A percentile compares a stretch with the other conserved stretches of the same genome.
Evolutionary conservation across 2,113 vertebrate genomes (phyloP).

Genomic region (Tichodroma muraria): DNA sequence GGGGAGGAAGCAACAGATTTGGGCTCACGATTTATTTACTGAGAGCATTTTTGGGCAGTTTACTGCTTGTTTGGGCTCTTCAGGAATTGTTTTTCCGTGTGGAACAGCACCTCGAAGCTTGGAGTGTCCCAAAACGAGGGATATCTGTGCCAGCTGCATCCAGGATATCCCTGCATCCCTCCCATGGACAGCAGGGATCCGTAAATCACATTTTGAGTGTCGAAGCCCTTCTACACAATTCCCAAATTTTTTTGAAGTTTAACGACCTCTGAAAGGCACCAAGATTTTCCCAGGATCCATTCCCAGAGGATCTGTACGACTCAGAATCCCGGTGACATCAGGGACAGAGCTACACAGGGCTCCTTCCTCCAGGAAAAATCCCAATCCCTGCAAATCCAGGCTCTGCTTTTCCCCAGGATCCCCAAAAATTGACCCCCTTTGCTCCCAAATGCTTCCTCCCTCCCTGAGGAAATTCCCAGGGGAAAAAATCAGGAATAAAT

Average conservation of each 20-base stretch:
- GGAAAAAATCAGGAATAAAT: neutral
- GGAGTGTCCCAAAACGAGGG: neutral
- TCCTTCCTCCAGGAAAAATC: no score
- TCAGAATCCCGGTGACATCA: neutral
- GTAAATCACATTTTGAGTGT: neutral
- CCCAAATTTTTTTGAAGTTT: neutral
- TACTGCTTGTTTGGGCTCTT: neutral
- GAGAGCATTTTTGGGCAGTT: neutral
- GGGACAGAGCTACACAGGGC: neutral
- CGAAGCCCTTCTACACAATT: neutral
- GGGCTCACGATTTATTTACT: slow-evolving; percentile 24
- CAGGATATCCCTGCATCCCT: neutral
- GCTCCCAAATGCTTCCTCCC: rapidly evolving
- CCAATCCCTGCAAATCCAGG: no score
- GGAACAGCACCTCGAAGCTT: neutral
- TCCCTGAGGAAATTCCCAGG: neutral
- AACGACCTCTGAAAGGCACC: neutral
- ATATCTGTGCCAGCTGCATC: neutral
- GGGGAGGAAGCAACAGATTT: slow-evolving; percentile 12
- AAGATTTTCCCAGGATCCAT: neutral
- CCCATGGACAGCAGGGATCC: neutral
- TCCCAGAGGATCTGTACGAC: neutral
- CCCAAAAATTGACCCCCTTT: rapidly evolving
- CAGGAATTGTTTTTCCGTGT: neutral
- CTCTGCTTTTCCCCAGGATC: neutral